Conservation (phyloP, 2,797 vertebrate genomes). For the Tachyglossus aculeatus region DNA sequence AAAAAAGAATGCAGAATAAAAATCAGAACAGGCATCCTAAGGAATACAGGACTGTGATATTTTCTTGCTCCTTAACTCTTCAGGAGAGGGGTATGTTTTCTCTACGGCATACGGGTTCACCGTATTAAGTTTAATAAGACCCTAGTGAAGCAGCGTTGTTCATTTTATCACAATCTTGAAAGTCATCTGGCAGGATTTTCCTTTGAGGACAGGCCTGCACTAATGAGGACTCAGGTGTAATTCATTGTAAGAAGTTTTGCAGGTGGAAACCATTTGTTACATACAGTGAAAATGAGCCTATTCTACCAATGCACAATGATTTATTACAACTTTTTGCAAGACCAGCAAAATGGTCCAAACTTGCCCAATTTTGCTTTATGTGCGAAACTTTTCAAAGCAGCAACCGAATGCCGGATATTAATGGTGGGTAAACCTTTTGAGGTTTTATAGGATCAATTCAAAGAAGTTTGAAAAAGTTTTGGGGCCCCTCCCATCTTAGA, state of each 20-base stretch:
- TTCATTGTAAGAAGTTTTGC: conserved; percentile 5
- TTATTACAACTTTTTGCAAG: conserved; percentile 47
- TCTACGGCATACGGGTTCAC: background rate
- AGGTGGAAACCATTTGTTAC: conserved; percentile 31
- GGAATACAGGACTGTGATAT: too few relatives aligned
- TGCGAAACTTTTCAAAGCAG: conserved; percentile 24
- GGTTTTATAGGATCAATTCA: background rate
- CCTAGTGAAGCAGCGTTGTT: background rate
- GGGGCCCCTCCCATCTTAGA: too few relatives aligned
- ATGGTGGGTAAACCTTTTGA: conserved; percentile 18
- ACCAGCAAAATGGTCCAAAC: conserved; percentile 30
- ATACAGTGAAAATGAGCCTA: conserved; percentile 16
- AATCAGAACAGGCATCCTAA: too few relatives aligned
- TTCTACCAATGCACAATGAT: conserved; percentile 12
- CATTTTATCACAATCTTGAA: conserved; percentile 9
- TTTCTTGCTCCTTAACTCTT: conserved; percentile 2
- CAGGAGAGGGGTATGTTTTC: background rate
- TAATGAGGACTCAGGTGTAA: conserved; percentile 49
- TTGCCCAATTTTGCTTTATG: conserved; percentile 46
- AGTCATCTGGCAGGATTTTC: conserved; percentile 18
- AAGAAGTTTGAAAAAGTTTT: background rate
- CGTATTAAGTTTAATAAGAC: conserved; percentile 42
- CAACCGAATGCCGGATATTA: conserved; percentile 26
- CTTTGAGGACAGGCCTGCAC: background rate
- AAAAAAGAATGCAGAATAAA: too few relatives aligned